phyloP scores from a whole-genome alignment of 2,888 invertebrate species.

The Chrysina gloriosa region DNA sequence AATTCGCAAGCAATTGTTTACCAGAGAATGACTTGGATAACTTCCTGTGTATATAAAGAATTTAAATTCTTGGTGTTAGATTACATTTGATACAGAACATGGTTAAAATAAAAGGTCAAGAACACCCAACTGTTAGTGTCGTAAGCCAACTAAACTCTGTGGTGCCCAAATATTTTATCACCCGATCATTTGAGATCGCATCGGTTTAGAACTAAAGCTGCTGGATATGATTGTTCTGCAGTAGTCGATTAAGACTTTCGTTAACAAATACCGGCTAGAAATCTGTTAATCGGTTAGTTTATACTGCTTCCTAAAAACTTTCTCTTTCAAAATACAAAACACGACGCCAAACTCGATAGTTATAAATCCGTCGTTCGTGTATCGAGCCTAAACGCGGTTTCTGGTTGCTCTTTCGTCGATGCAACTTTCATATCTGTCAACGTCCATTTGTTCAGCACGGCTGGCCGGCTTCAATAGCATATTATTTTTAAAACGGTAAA shows the following conservation, averaged over 20 bases:
- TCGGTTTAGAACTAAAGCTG: too few relatives aligned
- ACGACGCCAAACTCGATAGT: conserved; percentile 3
- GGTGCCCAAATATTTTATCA: too few relatives aligned
- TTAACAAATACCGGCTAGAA: too few relatives aligned
- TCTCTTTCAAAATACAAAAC: conserved; percentile 11
- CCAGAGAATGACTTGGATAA: background rate
- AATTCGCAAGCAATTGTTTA: background rate
- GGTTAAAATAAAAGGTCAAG: conserved; percentile 4
- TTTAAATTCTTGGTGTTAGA: background rate
- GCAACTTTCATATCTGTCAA: conserved; percentile 26
- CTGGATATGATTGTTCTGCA: too few relatives aligned
- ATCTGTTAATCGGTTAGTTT: background rate
- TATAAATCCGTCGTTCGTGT: background rate
- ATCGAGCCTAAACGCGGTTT: background rate
- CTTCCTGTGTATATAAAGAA: conserved; percentile 4
- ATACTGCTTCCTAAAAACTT: conserved; percentile 8
- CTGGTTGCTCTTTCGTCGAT: conserved; percentile 9
- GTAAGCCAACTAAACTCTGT: too few relatives aligned
- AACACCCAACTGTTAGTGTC: background rate
- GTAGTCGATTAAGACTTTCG: too few relatives aligned
- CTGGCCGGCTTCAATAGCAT: background rate
- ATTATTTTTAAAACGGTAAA: background rate
- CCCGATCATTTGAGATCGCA: too few relatives aligned
- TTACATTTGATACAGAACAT: background rate
- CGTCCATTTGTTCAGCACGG: conserved; percentile 12